These are phyloP conservation scores for Lasioglossum morio DNA, from an alignment of 2,888 invertebrate species.

Conservation along the genomic window DNA sequence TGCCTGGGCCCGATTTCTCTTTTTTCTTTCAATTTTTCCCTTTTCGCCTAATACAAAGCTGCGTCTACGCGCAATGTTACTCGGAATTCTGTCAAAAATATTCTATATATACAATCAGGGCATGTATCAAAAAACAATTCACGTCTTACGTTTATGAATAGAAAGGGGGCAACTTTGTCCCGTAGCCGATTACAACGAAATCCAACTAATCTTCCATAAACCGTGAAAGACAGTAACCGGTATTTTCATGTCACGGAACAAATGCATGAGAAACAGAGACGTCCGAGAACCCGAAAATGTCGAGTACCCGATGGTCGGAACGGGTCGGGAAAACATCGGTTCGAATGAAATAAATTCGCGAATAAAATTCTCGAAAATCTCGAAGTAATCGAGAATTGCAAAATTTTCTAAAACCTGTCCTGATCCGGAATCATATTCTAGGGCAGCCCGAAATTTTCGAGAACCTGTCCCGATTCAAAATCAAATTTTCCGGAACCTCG, in stretches of 20 bases:
- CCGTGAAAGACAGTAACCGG: conserved; percentile 13
- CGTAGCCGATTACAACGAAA: conserved; percentile 27
- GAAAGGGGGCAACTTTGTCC: conserved; percentile 36
- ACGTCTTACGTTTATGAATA: conserved; percentile 55
- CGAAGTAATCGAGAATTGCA: no score
- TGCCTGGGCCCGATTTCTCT: conserved; percentile 57
- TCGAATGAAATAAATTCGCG: no score
- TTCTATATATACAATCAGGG: conserved; percentile 71
- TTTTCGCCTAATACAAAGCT: conserved; percentile 68
- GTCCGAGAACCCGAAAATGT: neutral
- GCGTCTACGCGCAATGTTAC: conserved; percentile 63
- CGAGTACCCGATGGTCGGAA: no score
- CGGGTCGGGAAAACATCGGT: no score
- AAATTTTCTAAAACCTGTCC: no score
- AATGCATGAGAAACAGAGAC: neutral
- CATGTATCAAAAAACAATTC: conserved; percentile 56
- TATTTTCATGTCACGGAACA: conserved; percentile 27
- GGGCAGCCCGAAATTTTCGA: neutral
- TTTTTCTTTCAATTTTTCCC: conserved; percentile 18
- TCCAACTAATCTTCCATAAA: conserved; percentile 32
- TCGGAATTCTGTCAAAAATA: conserved; percentile 77
- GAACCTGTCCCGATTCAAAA: neutral
- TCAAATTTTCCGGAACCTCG: no score
- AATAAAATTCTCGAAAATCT: no score
- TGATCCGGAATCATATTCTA: no score